Percentiles rank a stretch among this genome's conserved stretches.
Evolutionary conservation across 2,113 vertebrate genomes (phyloP).

Genomic region (Morone chrysops): DNA sequence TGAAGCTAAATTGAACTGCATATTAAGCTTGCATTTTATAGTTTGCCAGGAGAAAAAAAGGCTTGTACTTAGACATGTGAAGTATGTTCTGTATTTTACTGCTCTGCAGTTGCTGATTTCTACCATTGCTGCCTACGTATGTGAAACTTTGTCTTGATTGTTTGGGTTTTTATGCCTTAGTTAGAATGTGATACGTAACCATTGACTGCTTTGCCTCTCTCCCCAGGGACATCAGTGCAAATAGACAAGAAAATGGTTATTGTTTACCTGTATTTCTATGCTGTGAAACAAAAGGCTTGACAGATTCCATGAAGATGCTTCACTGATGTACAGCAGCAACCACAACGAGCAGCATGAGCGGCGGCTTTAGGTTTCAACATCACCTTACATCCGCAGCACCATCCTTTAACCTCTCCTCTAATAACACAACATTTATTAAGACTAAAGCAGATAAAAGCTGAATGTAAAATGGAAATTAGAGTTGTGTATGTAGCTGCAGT

Average conservation of each 20-base stretch:
- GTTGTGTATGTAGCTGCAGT: conserved; percentile 16
- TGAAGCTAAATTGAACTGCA: conserved; percentile 43
- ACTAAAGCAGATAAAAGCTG: neutral
- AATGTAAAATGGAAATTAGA: neutral
- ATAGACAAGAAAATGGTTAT: conserved; percentile 12
- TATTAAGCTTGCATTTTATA: conserved; percentile 68
- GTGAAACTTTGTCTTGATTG: conserved; percentile 69
- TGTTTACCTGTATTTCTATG: conserved; percentile 53
- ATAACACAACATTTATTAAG: neutral
- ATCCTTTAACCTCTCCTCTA: conserved; percentile 25
- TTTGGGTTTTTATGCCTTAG: conserved; percentile 72
- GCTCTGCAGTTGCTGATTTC: conserved; percentile 80
- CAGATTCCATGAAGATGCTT: conserved; percentile 38
- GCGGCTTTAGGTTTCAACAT: neutral
- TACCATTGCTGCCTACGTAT: conserved; percentile 82
- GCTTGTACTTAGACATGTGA: conserved; percentile 74
- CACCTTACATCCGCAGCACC: neutral
- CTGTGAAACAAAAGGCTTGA: conserved; percentile 64
- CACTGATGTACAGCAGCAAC: conserved; percentile 41
- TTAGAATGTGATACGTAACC: conserved; percentile 62
- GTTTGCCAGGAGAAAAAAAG: conserved; percentile 66
- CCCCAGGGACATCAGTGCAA: conserved; percentile 44
- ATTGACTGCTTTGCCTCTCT: conserved; percentile 57
- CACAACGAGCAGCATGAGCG: conserved; percentile 1
- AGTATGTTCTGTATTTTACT: conserved; percentile 73